phyloP scores from a whole-genome alignment of 2,797 vertebrate species.

The Thaleichthys pacificus region DNA sequence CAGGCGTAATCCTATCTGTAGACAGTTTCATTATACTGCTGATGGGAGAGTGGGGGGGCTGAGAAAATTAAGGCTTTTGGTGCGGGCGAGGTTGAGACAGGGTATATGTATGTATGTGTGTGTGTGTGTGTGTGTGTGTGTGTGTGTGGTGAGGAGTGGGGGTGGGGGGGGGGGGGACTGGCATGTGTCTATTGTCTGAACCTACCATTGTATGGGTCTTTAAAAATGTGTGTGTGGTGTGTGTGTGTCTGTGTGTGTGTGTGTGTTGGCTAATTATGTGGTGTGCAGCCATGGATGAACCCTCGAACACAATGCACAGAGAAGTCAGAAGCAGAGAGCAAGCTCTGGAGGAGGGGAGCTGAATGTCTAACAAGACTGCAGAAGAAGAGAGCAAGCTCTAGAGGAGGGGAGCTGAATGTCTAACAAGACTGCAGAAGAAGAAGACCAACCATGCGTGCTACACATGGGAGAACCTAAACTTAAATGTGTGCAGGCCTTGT shows the following conservation, averaged over 20 bases:
- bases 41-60: too few species aligned
- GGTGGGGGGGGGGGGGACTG: neutral
- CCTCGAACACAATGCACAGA: constrained; percentile 53
- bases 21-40: neutral
- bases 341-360: constrained; percentile 25
- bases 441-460: constrained; percentile 26
- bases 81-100: neutral
- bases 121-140: constrained; percentile 10
- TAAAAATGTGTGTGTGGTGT: constrained; percentile 18
- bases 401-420: constrained; percentile 37
- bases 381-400: constrained; percentile 34
- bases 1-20: neutral
- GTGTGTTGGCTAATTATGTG: constrained; percentile 67
- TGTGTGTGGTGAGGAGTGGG: too few species aligned
- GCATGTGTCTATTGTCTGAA: constrained; percentile 6
- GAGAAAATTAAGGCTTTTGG: neutral
- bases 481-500: neutral
- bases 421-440: constrained; percentile 42
- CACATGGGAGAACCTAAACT: neutral
- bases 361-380: constrained; percentile 47
- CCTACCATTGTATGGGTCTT: neutral
- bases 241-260: constrained; percentile 17
- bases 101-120: neutral
- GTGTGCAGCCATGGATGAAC: constrained; percentile 60
- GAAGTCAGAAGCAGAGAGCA: constrained; percentile 41